Conservation (phyloP, 2,113 vertebrate genomes). For the Balaenoptera acutorostrata region DNA sequence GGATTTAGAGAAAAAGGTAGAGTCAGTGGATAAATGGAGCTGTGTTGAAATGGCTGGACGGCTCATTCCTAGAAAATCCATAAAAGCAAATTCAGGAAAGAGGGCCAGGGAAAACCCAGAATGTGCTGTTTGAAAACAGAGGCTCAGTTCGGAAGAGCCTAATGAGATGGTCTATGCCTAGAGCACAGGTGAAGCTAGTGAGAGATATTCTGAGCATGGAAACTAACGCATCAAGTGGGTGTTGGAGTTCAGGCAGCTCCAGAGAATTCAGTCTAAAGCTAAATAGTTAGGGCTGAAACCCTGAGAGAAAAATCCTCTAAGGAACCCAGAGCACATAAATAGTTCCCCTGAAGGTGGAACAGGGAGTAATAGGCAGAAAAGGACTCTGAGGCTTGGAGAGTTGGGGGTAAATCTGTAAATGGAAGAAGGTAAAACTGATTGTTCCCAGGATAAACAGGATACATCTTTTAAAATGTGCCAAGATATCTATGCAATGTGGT, state of each 20-base stretch:
- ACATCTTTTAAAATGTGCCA: background rate
- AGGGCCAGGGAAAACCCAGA: background rate
- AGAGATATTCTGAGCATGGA: background rate
- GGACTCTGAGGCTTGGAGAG: background rate
- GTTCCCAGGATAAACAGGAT: background rate
- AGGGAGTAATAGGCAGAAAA: background rate
- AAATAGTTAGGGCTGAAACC: background rate
- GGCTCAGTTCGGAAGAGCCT: background rate
- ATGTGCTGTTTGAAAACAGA: background rate
- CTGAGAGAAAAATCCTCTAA: background rate
- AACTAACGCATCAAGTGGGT: background rate
- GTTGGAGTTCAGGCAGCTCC: background rate
- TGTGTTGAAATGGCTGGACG: background rate
- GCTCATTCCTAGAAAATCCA: background rate
- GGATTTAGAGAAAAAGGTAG: background rate
- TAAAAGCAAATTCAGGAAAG: background rate
- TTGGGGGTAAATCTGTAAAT: background rate
- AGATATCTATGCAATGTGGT: background rate
- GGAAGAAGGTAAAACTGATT: background rate
- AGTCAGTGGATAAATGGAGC: background rate
- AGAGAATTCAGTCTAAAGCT: constrained; percentile 31
- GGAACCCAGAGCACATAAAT: background rate
- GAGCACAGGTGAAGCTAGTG: background rate
- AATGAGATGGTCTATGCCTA: background rate
- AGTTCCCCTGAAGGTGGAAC: background rate